These are phyloP conservation scores for Leucoraja erinaceus DNA, from an alignment of 2,113 vertebrate genomes.

Conservation along the genomic window DNA sequence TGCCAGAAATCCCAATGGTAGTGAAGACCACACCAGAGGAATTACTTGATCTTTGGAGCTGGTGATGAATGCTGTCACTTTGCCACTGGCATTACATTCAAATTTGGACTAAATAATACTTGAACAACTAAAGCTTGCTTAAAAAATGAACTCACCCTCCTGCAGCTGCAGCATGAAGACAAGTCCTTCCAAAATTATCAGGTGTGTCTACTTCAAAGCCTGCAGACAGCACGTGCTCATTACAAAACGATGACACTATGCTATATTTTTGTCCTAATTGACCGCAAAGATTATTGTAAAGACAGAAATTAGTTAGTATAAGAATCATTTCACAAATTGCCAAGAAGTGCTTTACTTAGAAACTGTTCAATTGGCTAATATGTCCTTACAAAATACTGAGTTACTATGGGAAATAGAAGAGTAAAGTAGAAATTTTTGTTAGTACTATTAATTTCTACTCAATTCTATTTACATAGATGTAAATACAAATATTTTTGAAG, in stretches of 20 bases:
- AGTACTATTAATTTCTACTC: not conserved
- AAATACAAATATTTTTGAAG: not conserved
- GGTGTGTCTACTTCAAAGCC: constrained; percentile 97
- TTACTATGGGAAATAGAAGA: not conserved
- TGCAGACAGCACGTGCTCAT: constrained; percentile 91
- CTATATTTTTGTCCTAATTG: constrained; percentile 86
- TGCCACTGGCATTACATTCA: too few species aligned
- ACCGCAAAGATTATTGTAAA: constrained; percentile 67
- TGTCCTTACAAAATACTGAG: constrained; percentile 23
- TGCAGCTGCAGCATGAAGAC: constrained; percentile 90
- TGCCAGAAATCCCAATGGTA: too few species aligned
- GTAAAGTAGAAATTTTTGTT: not conserved
- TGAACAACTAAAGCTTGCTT: not conserved
- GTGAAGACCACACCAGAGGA: too few species aligned
- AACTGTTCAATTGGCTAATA: constrained; percentile 50
- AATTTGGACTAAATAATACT: not conserved
- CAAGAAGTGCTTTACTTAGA: constrained; percentile 58
- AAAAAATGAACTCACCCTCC: constrained; percentile 68
- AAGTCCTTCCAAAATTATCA: constrained; percentile 88
- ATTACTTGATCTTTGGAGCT: too few species aligned
- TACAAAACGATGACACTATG: constrained; percentile 86
- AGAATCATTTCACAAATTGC: constrained; percentile 49
- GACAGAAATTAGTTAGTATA: constrained; percentile 69
- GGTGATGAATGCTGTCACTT: too few species aligned
- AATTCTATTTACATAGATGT: not conserved